Evolutionary conservation across 2,888 invertebrate genomes (phyloP).

Genomic region (Cryptocephalus moraei): DNA sequence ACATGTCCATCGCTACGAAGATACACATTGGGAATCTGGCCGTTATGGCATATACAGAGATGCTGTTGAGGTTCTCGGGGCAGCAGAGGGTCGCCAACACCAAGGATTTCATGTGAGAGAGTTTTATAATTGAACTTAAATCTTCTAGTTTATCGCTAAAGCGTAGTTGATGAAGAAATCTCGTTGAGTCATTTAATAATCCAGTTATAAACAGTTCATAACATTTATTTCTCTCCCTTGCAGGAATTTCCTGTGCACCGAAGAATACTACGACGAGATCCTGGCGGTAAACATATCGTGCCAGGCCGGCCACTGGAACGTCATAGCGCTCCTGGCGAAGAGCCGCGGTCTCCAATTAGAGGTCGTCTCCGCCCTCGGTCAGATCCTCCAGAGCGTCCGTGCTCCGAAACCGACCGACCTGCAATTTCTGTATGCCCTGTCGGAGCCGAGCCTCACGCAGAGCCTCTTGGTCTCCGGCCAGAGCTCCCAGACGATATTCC

Average conservation of each 20-base stretch:
- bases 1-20: slow-evolving; percentile 49
- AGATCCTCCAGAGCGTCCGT: slow-evolving; percentile 35
- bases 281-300: slow-evolving; percentile 52
- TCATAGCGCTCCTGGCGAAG: slow-evolving; percentile 41
- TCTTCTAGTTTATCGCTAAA: too few relatives aligned
- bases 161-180: too few relatives aligned
- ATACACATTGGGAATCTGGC: slow-evolving; percentile 56
- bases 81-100: slow-evolving; percentile 31
- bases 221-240: too few relatives aligned
- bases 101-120: slow-evolving; percentile 44
- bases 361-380: slow-evolving; percentile 45
- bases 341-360: slow-evolving; percentile 45
- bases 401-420: slow-evolving; percentile 25
- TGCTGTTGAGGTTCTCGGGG: slow-evolving; percentile 37
- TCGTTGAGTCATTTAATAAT: too few relatives aligned
- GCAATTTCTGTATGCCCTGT: slow-evolving; percentile 32
- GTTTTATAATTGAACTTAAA: too few relatives aligned
- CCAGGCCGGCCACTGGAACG: slow-evolving; percentile 51
- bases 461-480: slow-evolving; percentile 27
- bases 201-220: too few relatives aligned
- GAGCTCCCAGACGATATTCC: slow-evolving; percentile 29
- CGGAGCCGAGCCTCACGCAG: slow-evolving; percentile 34
- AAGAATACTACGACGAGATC: slow-evolving; percentile 54
- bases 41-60: slow-evolving; percentile 53
- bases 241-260: slow-evolving; percentile 49